Evolutionary conservation across 2,888 invertebrate genomes (phyloP).

Genomic region (Elegia similella): DNA sequence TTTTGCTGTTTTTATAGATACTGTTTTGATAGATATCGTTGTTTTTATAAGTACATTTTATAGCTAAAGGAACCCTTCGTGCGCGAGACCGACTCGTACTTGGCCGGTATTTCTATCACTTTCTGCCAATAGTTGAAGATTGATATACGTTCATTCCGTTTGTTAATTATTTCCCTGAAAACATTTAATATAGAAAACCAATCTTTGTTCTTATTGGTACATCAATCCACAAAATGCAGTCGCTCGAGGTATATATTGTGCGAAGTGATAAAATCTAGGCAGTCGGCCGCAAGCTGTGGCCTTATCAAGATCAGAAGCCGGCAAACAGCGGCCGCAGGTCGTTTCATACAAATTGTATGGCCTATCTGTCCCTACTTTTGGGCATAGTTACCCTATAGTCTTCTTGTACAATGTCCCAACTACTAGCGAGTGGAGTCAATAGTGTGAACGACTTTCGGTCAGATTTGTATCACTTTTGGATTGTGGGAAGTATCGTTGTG

Average conservation of each 20-base stretch:
- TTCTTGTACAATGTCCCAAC: constrained; percentile 66
- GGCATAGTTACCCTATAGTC: constrained; percentile 78
- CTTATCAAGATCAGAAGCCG: constrained; percentile 69
- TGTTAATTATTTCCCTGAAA: too few relatives aligned
- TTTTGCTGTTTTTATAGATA: too few relatives aligned
- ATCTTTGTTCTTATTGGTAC: constrained; percentile 70
- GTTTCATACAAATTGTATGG: constrained; percentile 80
- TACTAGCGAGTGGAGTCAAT: constrained; percentile 68
- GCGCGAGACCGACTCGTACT: too few relatives aligned
- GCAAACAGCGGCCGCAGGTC: constrained; percentile 66
- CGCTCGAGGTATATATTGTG: constrained; percentile 59
- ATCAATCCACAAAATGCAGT: constrained; percentile 67
- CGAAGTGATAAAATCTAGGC: constrained; percentile 62
- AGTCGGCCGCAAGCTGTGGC: constrained; percentile 58
- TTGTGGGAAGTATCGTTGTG: constrained; percentile 22
- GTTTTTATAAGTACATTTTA: too few relatives aligned
- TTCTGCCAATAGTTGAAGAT: too few relatives aligned
- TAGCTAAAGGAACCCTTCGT: too few relatives aligned
- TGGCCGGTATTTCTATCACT: too few relatives aligned
- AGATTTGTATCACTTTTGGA: constrained; percentile 45
- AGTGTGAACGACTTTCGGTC: constrained; percentile 50
- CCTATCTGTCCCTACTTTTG: constrained; percentile 75
- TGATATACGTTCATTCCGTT: too few relatives aligned
- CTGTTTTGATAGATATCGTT: too few relatives aligned
- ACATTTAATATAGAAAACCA: constrained; percentile 25